Percentiles rank a stretch among this genome's conserved stretches.
Evolutionary conservation across 2,888 invertebrate species (phyloP).

Genomic region (Synanthedon formicaeformis): DNA sequence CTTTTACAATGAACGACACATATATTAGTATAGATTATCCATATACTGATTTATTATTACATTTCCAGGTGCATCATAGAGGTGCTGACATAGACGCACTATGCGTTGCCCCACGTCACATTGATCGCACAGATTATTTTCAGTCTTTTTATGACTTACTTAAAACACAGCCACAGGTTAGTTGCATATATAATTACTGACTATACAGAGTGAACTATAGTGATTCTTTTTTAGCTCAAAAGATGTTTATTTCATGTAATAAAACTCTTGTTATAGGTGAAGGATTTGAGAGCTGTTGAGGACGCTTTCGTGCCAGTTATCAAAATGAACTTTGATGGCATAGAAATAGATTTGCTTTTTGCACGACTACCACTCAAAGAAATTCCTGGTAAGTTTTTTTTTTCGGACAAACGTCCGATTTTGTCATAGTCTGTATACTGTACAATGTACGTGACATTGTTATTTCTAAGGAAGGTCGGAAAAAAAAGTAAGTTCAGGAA

Average conservation of each 20-base stretch:
- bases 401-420: neutral
- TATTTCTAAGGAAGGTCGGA: too few species aligned
- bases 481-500: too few species aligned
- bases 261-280: conserved; percentile 52
- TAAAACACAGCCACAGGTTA: conserved; percentile 85
- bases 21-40: too few species aligned
- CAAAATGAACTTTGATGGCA: conserved; percentile 98
- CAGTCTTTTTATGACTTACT: conserved; percentile 92
- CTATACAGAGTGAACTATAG: too few species aligned
- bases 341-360: conserved; percentile 98
- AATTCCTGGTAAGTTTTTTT: conserved; percentile 81
- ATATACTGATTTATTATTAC: too few species aligned
- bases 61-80: conserved; percentile 84
- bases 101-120: conserved; percentile 97
- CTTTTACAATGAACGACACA: too few species aligned
- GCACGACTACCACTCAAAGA: conserved; percentile 95
- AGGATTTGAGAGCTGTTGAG: conserved; percentile 81
- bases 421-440: neutral
- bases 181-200: neutral
- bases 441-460: too few species aligned
- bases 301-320: conserved; percentile 99
- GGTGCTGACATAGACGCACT: conserved; percentile 99
- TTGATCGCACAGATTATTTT: conserved; percentile 95
- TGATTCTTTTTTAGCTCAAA: too few species aligned
- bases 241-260: too few species aligned